Base-by-base conservation (phyloP, 1,140 invertebrate species). In the Heliothis virescens region DNA sequence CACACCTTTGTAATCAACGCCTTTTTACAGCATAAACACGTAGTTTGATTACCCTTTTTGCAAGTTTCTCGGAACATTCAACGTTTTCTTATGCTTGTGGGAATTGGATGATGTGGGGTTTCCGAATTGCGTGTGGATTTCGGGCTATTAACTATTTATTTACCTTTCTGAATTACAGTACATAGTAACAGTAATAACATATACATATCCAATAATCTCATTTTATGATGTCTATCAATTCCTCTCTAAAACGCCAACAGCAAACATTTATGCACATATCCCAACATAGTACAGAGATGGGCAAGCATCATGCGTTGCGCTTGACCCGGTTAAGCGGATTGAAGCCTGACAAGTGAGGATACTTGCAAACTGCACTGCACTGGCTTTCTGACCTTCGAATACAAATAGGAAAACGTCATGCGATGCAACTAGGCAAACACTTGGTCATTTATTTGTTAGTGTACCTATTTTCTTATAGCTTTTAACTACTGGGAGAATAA, bases 321-420 rank as follows among this genome's bases (percentile, higher is more conserved):
- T 83, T 83, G 82, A 83, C 82, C 82, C 65, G 71, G 52, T 83
- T 83, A 67, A 73, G 10, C 26, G 48, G 55, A 62, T 74, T 79
- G 76, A 81, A 83, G 79, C 72, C 57, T 52, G 57, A 79, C 62
- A 81, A 83, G 47, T 76, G 78, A 67, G 69, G 69, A 73, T 73
- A 26, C 48, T 48, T 47, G 62, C 65, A 69, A 69, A 69, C 65
- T 29, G 26, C 78, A 73, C 16, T 72, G 13, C 63, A 69, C 34
- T 48, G 67, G 67, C 59, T 76, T 76, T 76, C 13, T 55, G 69
- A 79, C 78, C 78, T 79, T 79, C 57, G 5, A 50, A 76, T 78
- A 50, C 75, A 67, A 67, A 78, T 69, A 57, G 52, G 12, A 13
- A 9, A 41, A 18, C 15, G 13, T 18, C 26, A 60, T 59, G 13